Conservation (phyloP, 1,140 invertebrate species). For the Drosophila erecta region DNA sequence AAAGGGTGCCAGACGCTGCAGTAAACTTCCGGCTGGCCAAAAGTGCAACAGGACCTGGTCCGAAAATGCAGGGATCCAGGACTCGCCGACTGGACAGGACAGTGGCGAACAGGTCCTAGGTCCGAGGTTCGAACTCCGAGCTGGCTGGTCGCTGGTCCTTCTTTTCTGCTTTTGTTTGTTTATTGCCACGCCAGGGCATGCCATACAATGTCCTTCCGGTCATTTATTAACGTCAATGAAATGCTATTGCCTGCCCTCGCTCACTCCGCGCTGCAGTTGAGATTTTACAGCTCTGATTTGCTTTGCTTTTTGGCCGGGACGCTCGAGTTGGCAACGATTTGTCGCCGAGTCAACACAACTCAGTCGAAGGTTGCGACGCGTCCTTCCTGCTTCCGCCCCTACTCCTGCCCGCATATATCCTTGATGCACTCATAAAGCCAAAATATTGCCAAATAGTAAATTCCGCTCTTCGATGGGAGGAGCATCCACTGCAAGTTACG, state of each 20-base stretch:
- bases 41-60: constrained; percentile 76
- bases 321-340: constrained; percentile 77
- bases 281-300: constrained; percentile 37
- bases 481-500: not conserved
- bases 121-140: not conserved
- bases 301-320: constrained; percentile 44
- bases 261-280: constrained; percentile 27
- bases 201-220: constrained; percentile 82
- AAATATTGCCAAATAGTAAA: constrained; percentile 58
- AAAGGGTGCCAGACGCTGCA: constrained; percentile 77
- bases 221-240: constrained; percentile 83
- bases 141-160: constrained; percentile 3
- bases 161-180: constrained; percentile 67
- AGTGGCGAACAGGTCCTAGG: constrained; percentile 17
- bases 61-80: constrained; percentile 41
- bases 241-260: constrained; percentile 55
- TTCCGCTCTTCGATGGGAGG: constrained; percentile 13
- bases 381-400: constrained; percentile 20
- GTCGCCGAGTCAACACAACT: constrained; percentile 78
- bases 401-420: constrained; percentile 23
- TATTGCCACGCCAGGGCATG: constrained; percentile 76
- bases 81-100: constrained; percentile 14
- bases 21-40: constrained; percentile 78
- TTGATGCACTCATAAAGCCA: constrained; percentile 64
- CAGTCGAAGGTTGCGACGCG: constrained; percentile 55